Evolutionary conservation across 2,113 vertebrate genomes (phyloP), one percentile per base, ranked within the genome.

Genomic region (Saguinus imperator): DNA sequence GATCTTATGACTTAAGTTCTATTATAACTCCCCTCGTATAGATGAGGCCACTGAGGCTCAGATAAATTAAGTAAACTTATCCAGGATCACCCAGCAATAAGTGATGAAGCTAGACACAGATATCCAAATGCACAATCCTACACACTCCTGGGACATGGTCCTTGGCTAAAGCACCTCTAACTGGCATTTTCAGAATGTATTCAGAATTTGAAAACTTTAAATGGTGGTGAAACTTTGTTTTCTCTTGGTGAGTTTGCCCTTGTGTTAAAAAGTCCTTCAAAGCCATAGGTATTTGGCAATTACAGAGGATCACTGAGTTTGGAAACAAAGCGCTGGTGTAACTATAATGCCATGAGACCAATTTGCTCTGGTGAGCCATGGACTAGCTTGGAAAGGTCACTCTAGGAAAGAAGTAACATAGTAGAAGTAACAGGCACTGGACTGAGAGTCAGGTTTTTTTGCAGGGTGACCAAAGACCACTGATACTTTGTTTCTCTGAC

Each of bases 261-360:
- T 55, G 27, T 72, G 57, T 96, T 98, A 80, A 96, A 86, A 97
- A 96, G 75, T 96, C 81, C 45, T 94, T 95, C 79, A 84, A 86
- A 89, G 25, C 73, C 27, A 4, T 48, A 70, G 72, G 43, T 72
- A 55, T 37, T 13, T 64, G 66, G 48, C 52, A 55, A 89, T 93
- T 17, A 88, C 14, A 79, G 81, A 82, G 43, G 68, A 72, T 61
- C 43, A 7, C 79, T 45, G 82, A 61, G 35, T 83, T 75, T 87
- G 61, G 88, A 86, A 82, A 70, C 82, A 94, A 83, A 91, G 88
- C 14, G 68, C 79, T 58, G 87, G 48, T 85, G 40, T 86, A 89
- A 91, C 27, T 37, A 37, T 79, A 82, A 40, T 58, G 80, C 80
- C 25, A 82, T 2, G 35, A 94, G 90, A 58, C 61, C 70, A 50